Conservation (phyloP, 2,797 vertebrate species). For the Enteromius afrohamiltoni region DNA sequence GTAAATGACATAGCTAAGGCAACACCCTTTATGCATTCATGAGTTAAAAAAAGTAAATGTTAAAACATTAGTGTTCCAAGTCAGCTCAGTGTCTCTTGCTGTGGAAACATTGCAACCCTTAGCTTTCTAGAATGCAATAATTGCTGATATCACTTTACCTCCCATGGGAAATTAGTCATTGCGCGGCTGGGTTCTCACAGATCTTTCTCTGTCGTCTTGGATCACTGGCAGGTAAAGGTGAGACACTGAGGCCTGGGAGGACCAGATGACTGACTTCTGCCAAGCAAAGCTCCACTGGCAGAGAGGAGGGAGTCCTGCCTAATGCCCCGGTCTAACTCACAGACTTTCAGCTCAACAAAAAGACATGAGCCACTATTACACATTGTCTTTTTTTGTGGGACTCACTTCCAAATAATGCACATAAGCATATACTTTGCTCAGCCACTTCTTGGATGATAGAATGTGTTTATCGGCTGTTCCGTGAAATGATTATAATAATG, state of each 20-base stretch:
- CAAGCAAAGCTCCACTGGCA: constrained; percentile 26
- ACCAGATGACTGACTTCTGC: constrained; percentile 46
- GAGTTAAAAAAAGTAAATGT: neutral
- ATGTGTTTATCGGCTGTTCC: constrained; percentile 27
- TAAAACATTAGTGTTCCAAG: neutral
- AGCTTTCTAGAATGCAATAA: constrained; percentile 53
- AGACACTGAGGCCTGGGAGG: constrained; percentile 38
- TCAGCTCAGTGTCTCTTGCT: constrained; percentile 15
- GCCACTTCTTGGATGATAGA: neutral
- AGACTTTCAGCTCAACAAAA: constrained; percentile 28
- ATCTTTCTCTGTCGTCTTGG: constrained; percentile 40
- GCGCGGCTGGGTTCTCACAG: constrained; percentile 35
- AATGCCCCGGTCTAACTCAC: constrained; percentile 16
- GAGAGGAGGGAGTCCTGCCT: constrained; percentile 23
- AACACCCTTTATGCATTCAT: neutral
- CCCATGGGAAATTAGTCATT: constrained; percentile 60
- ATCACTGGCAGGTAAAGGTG: constrained; percentile 54
- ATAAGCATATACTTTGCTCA: constrained; percentile 8
- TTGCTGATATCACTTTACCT: constrained; percentile 59
- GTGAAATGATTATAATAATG: neutral
- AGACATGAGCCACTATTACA: neutral
- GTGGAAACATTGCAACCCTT: constrained; percentile 45
- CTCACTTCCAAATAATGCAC: neutral
- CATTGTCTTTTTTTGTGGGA: neutral
- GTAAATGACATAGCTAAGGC: neutral